phyloP scores from a whole-genome alignment of 1,140 invertebrate species.

The Diabrotica virgifera region DNA sequence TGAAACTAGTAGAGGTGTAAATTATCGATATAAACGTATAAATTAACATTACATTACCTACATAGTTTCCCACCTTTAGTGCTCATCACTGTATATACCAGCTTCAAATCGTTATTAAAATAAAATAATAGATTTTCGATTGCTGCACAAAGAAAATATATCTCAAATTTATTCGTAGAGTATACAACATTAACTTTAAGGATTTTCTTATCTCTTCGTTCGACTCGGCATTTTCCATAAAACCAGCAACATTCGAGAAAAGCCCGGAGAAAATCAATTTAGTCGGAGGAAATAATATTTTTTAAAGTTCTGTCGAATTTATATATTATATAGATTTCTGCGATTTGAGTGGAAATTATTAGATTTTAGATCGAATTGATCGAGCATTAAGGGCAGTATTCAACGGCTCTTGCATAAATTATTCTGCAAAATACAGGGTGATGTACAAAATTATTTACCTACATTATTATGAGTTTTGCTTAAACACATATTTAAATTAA shows the following conservation, averaged over 20 bases:
- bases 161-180: constrained; percentile 1
- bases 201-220: constrained; percentile 2
- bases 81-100: too few species aligned
- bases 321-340: constrained; percentile 15
- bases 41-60: too few species aligned
- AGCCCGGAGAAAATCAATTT: constrained; percentile 13
- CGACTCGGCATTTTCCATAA: constrained; percentile 1
- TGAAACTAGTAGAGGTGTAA: too few species aligned
- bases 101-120: too few species aligned
- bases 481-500: background rate
- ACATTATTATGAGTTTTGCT: background rate
- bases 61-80: too few species aligned
- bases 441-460: background rate
- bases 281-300: constrained; percentile 14
- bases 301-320: constrained; percentile 20
- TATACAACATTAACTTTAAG: constrained; percentile 1
- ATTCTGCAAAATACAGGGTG: constrained; percentile 1
- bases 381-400: constrained; percentile 29
- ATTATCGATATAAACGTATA: too few species aligned
- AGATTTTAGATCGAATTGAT: constrained; percentile 35
- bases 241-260: background rate
- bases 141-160: background rate
- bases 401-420: constrained; percentile 29
- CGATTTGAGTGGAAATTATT: constrained; percentile 32
- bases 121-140: background rate